These are phyloP conservation scores for Calameuta filiformis DNA, from an alignment of 2,888 invertebrate species.

Conservation along the genomic window DNA sequence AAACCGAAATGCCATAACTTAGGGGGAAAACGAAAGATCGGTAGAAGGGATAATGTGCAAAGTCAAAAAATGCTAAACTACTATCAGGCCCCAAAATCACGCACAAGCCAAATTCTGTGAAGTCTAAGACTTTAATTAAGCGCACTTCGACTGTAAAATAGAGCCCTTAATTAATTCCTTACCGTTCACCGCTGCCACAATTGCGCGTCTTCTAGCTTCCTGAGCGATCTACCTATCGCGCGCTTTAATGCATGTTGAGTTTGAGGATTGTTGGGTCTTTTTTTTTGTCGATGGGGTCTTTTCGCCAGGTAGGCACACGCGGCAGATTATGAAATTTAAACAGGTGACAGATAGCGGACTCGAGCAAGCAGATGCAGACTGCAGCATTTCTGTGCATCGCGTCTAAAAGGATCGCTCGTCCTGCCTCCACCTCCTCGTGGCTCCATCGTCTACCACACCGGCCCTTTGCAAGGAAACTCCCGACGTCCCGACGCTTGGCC, in stretches of 20 bases:
- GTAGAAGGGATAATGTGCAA: background rate
- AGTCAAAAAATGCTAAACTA: background rate
- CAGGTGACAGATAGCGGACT: conserved; percentile 61
- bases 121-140: background rate
- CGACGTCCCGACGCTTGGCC: background rate
- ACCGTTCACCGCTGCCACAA: background rate
- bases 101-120: background rate
- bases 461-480: background rate
- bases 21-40: no score
- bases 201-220: background rate
- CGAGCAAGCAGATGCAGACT: conserved; percentile 50
- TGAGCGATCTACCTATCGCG: background rate
- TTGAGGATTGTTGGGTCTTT: background rate
- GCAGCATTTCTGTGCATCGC: conserved; percentile 38
- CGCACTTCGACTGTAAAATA: background rate
- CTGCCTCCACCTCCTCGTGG: conserved; percentile 11
- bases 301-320: background rate
- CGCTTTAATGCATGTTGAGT: background rate
- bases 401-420: conserved; percentile 15
- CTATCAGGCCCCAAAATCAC: background rate
- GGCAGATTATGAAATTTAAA: conserved; percentile 61
- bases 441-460: conserved; percentile 1
- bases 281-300: background rate
- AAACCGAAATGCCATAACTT: no score
- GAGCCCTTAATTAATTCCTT: background rate